These are phyloP conservation scores for Philopotamus ludificatus DNA, from an alignment of 1,140 invertebrate genomes.

Conservation along the genomic window DNA sequence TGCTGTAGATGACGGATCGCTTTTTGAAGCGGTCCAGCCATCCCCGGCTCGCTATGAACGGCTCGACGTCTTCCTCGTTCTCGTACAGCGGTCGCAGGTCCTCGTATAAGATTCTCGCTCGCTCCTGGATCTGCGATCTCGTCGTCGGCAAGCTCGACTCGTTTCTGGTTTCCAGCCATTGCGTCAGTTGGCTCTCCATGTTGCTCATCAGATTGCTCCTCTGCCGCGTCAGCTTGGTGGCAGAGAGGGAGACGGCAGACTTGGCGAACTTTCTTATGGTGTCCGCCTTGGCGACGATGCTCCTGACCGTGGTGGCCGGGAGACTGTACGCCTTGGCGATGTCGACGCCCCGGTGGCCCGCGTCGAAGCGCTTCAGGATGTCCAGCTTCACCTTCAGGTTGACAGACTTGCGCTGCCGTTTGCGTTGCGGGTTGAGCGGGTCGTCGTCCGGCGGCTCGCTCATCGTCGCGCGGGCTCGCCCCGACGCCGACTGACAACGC, in stretches of 20 bases:
- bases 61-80: neutral
- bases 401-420: constrained; percentile 16
- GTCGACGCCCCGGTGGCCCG: constrained; percentile 27
- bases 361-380: constrained; percentile 28
- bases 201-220: neutral
- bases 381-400: constrained; percentile 34
- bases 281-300: constrained; percentile 16
- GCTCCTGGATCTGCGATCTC: neutral
- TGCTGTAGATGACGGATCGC: neutral
- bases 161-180: neutral
- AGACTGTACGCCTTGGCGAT: constrained; percentile 25
- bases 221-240: constrained; percentile 12
- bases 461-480: neutral
- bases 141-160: neutral
- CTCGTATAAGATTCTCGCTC: neutral
- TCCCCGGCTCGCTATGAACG: constrained; percentile 4
- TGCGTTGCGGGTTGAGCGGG: neutral
- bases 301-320: constrained; percentile 22
- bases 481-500: neutral
- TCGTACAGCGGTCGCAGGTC: neutral
- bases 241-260: constrained; percentile 11
- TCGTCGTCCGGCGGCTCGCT: neutral
- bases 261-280: constrained; percentile 21
- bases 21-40: constrained; percentile 12
- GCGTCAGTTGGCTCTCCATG: constrained; percentile 6